Percentiles rank a stretch among this genome's conserved stretches.
These are phyloP conservation scores for Clytia hemisphaerica DNA, from an alignment of 30 jellyfish, hydroid and myxozoan species.

Conservation along the genomic window DNA sequence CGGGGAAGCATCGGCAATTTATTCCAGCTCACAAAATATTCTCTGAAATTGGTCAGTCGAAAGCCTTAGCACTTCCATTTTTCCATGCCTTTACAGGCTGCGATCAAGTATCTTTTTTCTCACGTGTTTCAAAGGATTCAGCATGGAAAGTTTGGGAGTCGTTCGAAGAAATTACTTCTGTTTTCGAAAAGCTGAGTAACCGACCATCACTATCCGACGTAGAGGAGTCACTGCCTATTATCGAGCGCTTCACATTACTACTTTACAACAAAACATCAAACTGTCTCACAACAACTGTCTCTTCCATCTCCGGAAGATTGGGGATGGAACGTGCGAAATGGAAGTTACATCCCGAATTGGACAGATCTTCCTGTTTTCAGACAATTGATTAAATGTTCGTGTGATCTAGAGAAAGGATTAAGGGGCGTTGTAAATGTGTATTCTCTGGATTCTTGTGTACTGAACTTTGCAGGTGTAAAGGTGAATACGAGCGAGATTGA, in stretches of 20 bases:
- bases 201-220: neutral
- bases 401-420: conserved; percentile 1
- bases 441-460: too few relatives aligned
- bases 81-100: conserved; percentile 7
- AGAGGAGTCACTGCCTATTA: neutral
- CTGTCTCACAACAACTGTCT: conserved; percentile 3
- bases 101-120: conserved; percentile 3
- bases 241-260: neutral
- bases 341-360: neutral
- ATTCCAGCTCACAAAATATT: neutral
- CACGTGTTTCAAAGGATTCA: conserved; percentile 10
- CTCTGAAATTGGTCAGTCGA: too few relatives aligned
- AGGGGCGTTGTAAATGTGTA: neutral
- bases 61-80: neutral
- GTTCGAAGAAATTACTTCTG: neutral
- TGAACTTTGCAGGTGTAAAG: too few relatives aligned
- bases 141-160: neutral
- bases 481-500: too few relatives aligned
- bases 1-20: neutral
- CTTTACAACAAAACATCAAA: neutral
- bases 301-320: neutral
- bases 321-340: neutral
- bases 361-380: neutral
- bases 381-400: conserved; percentile 8
- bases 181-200: conserved; percentile 1